phyloP scores from a whole-genome alignment of 35 echinoderm and acorn worm species.

The Diadema setosum region DNA sequence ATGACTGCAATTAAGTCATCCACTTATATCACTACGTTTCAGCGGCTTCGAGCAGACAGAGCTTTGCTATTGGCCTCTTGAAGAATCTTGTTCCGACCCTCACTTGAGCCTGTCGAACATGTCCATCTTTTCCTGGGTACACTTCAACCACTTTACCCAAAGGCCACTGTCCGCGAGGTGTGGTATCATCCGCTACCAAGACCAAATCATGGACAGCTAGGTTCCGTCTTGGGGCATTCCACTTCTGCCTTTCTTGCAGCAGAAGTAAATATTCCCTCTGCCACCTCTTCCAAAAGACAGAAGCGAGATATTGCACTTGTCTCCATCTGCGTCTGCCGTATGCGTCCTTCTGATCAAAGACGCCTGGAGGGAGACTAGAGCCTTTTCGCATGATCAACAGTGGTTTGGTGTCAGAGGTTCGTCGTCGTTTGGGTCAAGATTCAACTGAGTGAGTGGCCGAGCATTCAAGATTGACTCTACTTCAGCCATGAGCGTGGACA shows the following conservation, averaged over 20 bases:
- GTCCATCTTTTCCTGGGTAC: constrained; percentile 5
- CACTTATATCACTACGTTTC: too few species aligned
- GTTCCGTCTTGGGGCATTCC: background rate
- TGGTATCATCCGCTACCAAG: background rate
- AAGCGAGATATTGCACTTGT: constrained; percentile 71
- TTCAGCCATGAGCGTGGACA: constrained; percentile 36
- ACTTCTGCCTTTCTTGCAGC: constrained; percentile 24
- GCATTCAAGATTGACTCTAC: constrained; percentile 58
- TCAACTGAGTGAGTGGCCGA: constrained; percentile 9
- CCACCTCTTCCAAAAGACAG: constrained; percentile 68
- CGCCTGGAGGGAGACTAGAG: background rate
- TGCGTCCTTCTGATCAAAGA: background rate
- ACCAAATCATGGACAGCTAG: constrained; percentile 17
- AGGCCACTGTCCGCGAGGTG: constrained; percentile 35
- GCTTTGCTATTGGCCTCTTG: constrained; percentile 54
- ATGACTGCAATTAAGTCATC: too few species aligned
- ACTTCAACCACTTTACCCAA: constrained; percentile 29
- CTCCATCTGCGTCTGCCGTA: constrained; percentile 40
- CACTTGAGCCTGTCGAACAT: constrained; percentile 35
- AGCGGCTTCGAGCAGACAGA: constrained; percentile 47
- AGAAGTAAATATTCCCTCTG: constrained; percentile 6
- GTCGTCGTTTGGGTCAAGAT: background rate
- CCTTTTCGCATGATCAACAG: background rate
- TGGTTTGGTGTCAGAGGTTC: constrained; percentile 31
- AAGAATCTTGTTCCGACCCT: constrained; percentile 18